Percentiles rank a stretch among this genome's conserved stretches.
Evolutionary conservation across 2,113 vertebrate genomes (phyloP).

Genomic region (Percina caprodes): DNA sequence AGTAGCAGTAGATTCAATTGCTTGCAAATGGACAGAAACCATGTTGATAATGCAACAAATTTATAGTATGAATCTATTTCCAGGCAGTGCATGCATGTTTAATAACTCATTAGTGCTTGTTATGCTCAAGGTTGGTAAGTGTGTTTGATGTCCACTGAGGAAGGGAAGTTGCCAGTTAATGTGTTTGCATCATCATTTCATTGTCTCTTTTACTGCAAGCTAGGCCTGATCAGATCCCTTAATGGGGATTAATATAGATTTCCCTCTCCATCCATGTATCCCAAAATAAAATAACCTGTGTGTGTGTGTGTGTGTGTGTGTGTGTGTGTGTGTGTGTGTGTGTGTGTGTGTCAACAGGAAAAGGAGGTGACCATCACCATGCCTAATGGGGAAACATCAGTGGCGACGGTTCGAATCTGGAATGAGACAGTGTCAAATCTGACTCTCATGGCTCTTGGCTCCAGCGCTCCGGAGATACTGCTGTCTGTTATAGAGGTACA

Average conservation of each 20-base stretch:
- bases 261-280: slow-evolving; percentile 3
- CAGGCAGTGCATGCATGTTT: background rate
- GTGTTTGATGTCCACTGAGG: background rate
- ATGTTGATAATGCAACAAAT: background rate
- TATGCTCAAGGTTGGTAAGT: background rate
- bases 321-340: slow-evolving; percentile 17
- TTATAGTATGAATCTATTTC: background rate
- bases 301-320: slow-evolving; percentile 6
- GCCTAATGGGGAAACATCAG: slow-evolving; percentile 94
- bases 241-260: background rate
- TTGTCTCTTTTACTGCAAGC: background rate
- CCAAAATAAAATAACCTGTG: background rate
- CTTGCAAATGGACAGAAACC: background rate
- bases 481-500: slow-evolving; percentile 92
- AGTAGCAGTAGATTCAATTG: background rate
- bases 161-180: background rate
- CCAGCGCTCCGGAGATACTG: slow-evolving; percentile 95
- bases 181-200: background rate
- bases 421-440: slow-evolving; percentile 98
- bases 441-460: slow-evolving; percentile 94
- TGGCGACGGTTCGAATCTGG: slow-evolving; percentile 96
- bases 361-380: slow-evolving; percentile 97
- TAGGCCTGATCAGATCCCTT: background rate
- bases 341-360: slow-evolving; percentile 83
- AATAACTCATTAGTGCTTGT: background rate